Conservation (phyloP, 2,113 vertebrate species). For the Redunca redunca region DNA sequence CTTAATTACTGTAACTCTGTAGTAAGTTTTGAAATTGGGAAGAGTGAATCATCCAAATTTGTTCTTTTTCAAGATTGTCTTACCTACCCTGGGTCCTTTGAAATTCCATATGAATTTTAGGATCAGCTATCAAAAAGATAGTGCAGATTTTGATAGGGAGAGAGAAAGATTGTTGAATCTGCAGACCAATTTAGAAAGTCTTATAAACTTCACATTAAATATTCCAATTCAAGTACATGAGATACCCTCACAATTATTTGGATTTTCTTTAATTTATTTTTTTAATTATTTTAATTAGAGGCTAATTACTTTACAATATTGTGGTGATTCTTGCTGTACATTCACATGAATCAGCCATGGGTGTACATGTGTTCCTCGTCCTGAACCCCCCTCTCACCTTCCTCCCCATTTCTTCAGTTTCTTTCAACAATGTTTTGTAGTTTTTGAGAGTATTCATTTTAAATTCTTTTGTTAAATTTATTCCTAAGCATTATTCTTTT, state of each 20-base stretch:
- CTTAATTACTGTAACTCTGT: neutral
- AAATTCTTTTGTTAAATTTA: neutral
- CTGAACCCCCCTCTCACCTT: neutral
- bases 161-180: too few relatives aligned
- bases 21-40: neutral
- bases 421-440: neutral
- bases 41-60: neutral
- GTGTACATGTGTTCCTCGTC: neutral
- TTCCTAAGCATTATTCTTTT: neutral
- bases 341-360: neutral
- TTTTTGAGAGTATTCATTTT: neutral
- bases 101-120: neutral
- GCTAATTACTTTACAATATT: neutral
- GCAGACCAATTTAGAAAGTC: neutral
- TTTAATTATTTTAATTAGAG: neutral
- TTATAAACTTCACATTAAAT: neutral
- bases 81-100: neutral
- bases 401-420: neutral
- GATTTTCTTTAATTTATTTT: neutral
- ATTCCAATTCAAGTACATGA: neutral
- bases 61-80: neutral
- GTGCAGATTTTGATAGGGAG: neutral
- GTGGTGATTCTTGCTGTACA: neutral
- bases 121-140: neutral
- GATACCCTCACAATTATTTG: neutral